Conservation (phyloP, 2,797 vertebrate genomes). For the Sorex maritimensis region DNA sequence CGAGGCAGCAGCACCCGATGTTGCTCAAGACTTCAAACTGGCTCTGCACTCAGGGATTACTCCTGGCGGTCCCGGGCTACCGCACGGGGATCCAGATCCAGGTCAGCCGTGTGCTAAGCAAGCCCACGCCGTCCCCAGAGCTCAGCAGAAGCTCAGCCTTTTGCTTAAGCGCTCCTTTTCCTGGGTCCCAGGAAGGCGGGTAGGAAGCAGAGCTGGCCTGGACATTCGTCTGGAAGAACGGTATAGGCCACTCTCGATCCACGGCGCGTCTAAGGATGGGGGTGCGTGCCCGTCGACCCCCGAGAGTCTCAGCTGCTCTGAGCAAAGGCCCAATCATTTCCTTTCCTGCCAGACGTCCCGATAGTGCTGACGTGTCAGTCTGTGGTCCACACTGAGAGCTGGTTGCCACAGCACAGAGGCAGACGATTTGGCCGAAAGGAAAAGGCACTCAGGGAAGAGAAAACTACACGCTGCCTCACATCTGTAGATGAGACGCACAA, state of each 20-base stretch:
- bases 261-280: neutral
- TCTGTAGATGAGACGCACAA: slow-evolving; percentile 8
- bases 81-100: no score
- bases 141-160: neutral
- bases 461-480: neutral
- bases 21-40: no score
- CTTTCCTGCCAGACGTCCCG: neutral
- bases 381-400: neutral
- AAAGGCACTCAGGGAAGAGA: neutral
- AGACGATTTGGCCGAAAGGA: neutral
- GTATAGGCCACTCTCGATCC: neutral
- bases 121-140: neutral
- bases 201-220: neutral
- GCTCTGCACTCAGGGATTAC: no score
- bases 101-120: no score
- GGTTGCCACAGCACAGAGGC: neutral
- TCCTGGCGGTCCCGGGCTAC: no score
- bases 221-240: slow-evolving; percentile 14
- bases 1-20: no score
- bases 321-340: neutral
- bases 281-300: neutral
- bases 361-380: neutral
- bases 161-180: neutral
- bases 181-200: neutral
- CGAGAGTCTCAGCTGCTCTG: neutral